Percentiles rank a stretch among this genome's conserved stretches.
These are phyloP conservation scores for Todiramphus saurophagus DNA, from an alignment of 2,113 vertebrate species.

Conservation along the genomic window DNA sequence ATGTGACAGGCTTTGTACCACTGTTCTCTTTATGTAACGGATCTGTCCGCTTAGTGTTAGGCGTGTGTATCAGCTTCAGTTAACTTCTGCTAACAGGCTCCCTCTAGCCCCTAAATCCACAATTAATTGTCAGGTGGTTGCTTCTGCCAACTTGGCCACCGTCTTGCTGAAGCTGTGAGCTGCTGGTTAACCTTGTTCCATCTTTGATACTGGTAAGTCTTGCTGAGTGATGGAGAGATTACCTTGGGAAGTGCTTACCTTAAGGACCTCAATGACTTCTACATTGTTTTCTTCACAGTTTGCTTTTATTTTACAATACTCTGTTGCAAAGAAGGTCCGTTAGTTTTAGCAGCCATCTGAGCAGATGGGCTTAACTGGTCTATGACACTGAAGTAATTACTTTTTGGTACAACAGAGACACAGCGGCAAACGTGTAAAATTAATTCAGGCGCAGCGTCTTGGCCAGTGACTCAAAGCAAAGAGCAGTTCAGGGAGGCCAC, in stretches of 20 bases:
- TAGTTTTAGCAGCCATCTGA: conserved; percentile 25
- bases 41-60: background rate
- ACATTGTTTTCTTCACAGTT: background rate
- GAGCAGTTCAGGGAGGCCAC: background rate
- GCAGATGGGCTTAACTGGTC: conserved; percentile 43
- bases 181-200: background rate
- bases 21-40: background rate
- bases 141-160: background rate
- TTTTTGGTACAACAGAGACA: conserved; percentile 22
- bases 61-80: background rate
- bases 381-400: conserved; percentile 36
- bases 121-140: background rate
- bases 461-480: background rate
- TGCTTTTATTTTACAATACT: background rate
- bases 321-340: background rate
- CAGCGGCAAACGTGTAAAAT: background rate
- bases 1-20: background rate
- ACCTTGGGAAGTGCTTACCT: background rate
- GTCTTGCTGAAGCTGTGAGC: background rate
- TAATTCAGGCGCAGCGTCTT: conserved; percentile 20
- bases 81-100: background rate
- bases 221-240: background rate
- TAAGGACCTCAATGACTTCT: background rate
- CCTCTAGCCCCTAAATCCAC: background rate
- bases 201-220: background rate